A percentile compares a stretch with the other conserved stretches of the same genome.
These are phyloP conservation scores for Perccottus glenii DNA, from an alignment of 2,113 vertebrate species.

Conservation along the genomic window DNA sequence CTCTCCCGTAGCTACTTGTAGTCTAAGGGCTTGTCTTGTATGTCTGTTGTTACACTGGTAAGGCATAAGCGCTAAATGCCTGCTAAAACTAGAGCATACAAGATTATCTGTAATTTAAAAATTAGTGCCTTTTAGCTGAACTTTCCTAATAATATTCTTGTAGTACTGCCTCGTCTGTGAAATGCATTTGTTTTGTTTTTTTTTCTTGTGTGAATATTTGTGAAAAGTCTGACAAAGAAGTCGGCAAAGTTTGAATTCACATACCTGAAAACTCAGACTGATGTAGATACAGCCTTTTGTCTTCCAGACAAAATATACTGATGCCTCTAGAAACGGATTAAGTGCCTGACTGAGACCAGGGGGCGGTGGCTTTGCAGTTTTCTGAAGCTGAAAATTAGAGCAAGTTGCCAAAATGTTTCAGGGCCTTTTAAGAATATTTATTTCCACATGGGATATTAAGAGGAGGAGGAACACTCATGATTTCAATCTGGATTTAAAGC, in stretches of 20 bases:
- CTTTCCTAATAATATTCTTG: constrained; percentile 2
- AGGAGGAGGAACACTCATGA: too few species aligned
- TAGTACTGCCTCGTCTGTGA: neutral
- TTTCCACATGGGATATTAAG: too few species aligned
- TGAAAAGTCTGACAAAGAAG: constrained; percentile 5
- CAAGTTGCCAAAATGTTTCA: too few species aligned
- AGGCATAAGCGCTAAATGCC: constrained; percentile 20
- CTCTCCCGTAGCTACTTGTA: constrained; percentile 20
- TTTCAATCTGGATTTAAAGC: too few species aligned
- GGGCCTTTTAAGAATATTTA: too few species aligned
- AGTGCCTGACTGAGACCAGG: too few species aligned
- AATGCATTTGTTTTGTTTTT: constrained; percentile 12
- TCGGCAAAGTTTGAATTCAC: constrained; percentile 13
- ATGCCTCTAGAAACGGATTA: too few species aligned
- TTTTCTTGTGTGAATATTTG: constrained; percentile 10
- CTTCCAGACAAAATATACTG: too few species aligned
- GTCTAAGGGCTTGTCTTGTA: constrained; percentile 27
- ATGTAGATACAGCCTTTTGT: too few species aligned
- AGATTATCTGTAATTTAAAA: constrained; percentile 26
- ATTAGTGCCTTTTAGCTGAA: constrained; percentile 65
- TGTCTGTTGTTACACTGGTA: constrained; percentile 26
- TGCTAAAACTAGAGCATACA: constrained; percentile 12
- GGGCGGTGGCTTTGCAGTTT: too few species aligned
- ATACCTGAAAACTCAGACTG: constrained; percentile 1
- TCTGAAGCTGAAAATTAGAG: too few species aligned